phyloP scores from a whole-genome alignment of 2,888 invertebrate genomes.

The Schizaphis graminum region DNA sequence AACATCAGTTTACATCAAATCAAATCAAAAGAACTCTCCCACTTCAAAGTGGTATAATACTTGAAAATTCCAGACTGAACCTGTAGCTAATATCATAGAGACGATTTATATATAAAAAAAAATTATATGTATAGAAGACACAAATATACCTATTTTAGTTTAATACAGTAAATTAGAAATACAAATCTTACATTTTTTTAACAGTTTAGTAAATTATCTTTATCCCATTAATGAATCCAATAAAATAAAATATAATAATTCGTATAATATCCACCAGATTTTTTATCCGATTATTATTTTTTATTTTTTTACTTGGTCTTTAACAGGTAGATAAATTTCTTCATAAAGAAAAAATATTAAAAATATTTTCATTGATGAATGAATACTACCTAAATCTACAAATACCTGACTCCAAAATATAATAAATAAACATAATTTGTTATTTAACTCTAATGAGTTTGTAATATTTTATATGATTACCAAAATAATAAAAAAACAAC shows the following conservation, averaged over 20 bases:
- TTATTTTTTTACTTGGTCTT: not conserved
- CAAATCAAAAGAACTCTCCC: not conserved
- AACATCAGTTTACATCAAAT: not conserved
- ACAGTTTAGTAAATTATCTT: not conserved
- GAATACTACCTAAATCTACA: not conserved
- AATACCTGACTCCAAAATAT: not conserved
- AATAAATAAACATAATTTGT: not conserved
- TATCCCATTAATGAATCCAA: not conserved
- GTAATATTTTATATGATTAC: not conserved
- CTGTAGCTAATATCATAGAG: not conserved
- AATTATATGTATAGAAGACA: too few relatives aligned
- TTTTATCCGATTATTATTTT: not conserved
- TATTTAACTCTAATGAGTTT: not conserved
- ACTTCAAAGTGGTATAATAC: not conserved
- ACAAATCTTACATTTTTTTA: too few relatives aligned
- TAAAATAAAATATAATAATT: not conserved
- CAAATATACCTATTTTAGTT: too few relatives aligned
- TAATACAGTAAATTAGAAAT: too few relatives aligned
- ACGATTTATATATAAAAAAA: not conserved
- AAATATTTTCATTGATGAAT: not conserved
- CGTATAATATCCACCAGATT: not conserved
- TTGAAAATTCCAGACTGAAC: not conserved
- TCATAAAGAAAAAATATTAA: not conserved
- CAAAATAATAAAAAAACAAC: not conserved
- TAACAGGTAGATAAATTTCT: not conserved